phyloP scores from a whole-genome alignment of 2,888 invertebrate species.

The Unio pictorum region DNA sequence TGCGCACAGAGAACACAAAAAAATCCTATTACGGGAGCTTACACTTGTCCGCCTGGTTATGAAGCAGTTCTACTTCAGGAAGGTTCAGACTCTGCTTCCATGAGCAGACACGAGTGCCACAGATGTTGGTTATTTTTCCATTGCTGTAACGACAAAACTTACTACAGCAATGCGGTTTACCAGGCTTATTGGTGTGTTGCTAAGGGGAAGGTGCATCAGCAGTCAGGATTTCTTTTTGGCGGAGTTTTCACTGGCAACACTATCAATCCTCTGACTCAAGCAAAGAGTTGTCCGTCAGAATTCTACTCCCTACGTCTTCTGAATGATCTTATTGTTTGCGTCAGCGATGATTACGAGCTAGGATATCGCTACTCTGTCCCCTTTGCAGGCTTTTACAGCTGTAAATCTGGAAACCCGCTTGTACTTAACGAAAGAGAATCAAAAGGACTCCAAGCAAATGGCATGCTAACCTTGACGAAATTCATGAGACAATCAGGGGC shows the following conservation, averaged over 20 bases:
- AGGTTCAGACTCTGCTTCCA: constrained; percentile 21
- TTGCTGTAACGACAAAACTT: constrained; percentile 27
- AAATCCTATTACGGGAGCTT: constrained; percentile 53
- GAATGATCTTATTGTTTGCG: constrained; percentile 45
- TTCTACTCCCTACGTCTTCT: constrained; percentile 48
- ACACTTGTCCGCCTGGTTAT: constrained; percentile 48
- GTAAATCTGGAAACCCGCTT: constrained; percentile 51
- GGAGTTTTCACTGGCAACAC: constrained; percentile 46
- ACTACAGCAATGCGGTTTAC: constrained; percentile 35
- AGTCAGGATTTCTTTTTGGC: constrained; percentile 58
- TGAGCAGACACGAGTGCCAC: constrained; percentile 26
- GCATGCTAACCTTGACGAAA: constrained; percentile 6
- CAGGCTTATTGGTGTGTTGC: constrained; percentile 57
- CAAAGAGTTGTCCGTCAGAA: constrained; percentile 43
- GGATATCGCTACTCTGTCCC: constrained; percentile 43
- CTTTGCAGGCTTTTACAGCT: constrained; percentile 61
- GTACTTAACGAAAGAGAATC: constrained; percentile 11
- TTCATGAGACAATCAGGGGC: constrained; percentile 30
- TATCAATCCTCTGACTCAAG: constrained; percentile 45
- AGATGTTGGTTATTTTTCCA: constrained; percentile 39
- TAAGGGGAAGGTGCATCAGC: constrained; percentile 21
- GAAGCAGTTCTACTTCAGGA: constrained; percentile 38
- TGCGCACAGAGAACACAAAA: constrained; percentile 32
- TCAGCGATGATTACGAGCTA: constrained; percentile 57
- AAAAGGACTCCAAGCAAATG: background rate